Conservation (phyloP, 2,113 vertebrate species). For the Eclectus roratus region DNA sequence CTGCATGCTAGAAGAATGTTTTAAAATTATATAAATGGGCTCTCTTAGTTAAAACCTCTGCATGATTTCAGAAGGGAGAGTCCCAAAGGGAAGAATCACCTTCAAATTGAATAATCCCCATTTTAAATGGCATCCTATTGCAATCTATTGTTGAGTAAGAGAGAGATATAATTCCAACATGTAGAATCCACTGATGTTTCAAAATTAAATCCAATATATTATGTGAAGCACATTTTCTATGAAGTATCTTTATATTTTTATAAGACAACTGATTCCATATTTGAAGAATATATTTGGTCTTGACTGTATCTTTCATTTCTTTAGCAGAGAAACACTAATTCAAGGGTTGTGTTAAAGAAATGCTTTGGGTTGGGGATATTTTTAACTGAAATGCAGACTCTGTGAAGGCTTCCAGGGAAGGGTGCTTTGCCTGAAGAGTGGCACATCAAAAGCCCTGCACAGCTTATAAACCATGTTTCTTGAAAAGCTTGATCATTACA, state of each 20-base stretch:
- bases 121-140: neutral
- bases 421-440: neutral
- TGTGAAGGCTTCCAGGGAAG: neutral
- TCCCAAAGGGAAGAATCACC: neutral
- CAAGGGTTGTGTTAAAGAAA: neutral
- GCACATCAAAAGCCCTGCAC: neutral
- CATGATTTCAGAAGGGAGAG: neutral
- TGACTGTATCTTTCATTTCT: neutral
- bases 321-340: neutral
- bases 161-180: neutral
- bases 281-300: neutral
- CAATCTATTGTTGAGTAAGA: neutral
- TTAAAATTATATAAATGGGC: neutral
- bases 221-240: neutral
- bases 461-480: neutral
- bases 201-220: neutral
- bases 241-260: neutral
- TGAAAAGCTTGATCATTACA: neutral
- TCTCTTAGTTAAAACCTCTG: neutral
- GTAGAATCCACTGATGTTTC: neutral
- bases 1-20: neutral
- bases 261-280: neutral
- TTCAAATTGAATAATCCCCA: neutral
- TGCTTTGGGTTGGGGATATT: neutral
- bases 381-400: neutral